Conservation (phyloP, 1,140 invertebrate species). For the Scaptomyza hsui region DNA sequence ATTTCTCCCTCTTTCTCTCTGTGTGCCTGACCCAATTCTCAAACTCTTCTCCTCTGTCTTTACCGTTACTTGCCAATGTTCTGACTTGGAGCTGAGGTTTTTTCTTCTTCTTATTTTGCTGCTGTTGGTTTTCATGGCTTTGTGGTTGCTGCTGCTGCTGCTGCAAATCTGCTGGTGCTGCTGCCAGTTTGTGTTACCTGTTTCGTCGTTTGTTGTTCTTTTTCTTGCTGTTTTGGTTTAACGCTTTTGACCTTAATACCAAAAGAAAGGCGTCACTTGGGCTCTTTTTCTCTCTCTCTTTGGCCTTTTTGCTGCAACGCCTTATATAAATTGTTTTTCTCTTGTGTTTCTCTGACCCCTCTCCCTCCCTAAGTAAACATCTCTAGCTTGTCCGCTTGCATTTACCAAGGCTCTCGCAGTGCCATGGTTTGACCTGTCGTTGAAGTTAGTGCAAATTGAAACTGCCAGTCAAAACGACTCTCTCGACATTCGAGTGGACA, state of each 20-base stretch:
- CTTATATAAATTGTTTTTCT: slow-evolving; percentile 50
- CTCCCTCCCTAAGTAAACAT: not conserved
- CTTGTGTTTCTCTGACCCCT: not conserved
- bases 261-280: slow-evolving; percentile 73
- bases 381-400: slow-evolving; percentile 2
- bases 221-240: slow-evolving; percentile 66
- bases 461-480: slow-evolving; percentile 64
- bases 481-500: not conserved
- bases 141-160: slow-evolving; percentile 68
- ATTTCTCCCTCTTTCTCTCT: slow-evolving; percentile 34
- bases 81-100: slow-evolving; percentile 8
- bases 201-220: slow-evolving; percentile 32
- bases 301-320: slow-evolving; percentile 20
- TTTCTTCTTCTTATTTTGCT: slow-evolving; percentile 18
- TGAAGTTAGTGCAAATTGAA: slow-evolving; percentile 79
- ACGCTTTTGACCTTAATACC: slow-evolving; percentile 79
- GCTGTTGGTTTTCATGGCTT: slow-evolving; percentile 48
- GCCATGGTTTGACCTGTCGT: slow-evolving; percentile 14
- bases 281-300: slow-evolving; percentile 17
- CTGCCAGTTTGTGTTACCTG: slow-evolving; percentile 52
- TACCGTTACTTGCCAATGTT: slow-evolving; percentile 44
- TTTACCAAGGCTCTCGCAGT: not conserved
- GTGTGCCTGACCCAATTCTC: slow-evolving; percentile 69
- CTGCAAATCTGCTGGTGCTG: slow-evolving; percentile 62
- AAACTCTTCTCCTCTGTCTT: slow-evolving; percentile 38